These are phyloP conservation scores for Xestobium rufovillosum DNA, from an alignment of 2,888 invertebrate genomes.

Conservation along the genomic window DNA sequence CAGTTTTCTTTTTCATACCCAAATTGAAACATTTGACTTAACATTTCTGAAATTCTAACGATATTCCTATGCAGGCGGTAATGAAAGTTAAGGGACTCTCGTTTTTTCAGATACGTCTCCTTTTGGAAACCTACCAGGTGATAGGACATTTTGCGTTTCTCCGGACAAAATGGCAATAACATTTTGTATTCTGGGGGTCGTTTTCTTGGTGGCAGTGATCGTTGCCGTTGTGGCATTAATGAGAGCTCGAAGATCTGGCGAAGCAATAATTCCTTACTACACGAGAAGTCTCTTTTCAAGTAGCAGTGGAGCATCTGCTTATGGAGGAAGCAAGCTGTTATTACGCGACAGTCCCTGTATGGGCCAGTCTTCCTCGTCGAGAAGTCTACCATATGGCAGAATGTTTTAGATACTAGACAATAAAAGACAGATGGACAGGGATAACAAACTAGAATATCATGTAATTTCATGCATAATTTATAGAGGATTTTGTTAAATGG, in stretches of 20 bases:
- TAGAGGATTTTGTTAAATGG: too few species aligned
- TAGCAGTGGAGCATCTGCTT: constrained; percentile 51
- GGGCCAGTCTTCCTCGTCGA: constrained; percentile 41
- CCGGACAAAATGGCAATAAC: constrained; percentile 70
- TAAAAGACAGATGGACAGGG: too few species aligned
- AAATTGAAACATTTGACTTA: too few species aligned
- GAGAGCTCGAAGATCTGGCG: constrained; percentile 50
- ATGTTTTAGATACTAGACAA: too few species aligned
- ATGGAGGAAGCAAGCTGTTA: constrained; percentile 53
- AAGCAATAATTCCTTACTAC: constrained; percentile 48
- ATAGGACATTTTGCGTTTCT: constrained; percentile 63
- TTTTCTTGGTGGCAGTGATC: constrained; percentile 63
- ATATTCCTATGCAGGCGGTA: too few species aligned
- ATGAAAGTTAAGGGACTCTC: too few species aligned
- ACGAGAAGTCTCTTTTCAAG: constrained; percentile 56
- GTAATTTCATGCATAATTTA: too few species aligned
- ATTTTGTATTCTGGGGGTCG: constrained; percentile 63
- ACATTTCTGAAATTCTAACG: too few species aligned
- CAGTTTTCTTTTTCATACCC: too few species aligned
- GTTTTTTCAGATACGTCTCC: too few species aligned
- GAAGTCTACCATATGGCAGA: constrained; percentile 35
- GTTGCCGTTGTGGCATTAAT: constrained; percentile 61
- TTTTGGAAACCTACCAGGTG: constrained; percentile 45
- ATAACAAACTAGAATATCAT: too few species aligned
- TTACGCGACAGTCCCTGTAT: constrained; percentile 55